Evolutionary conservation across 2,888 invertebrate species (phyloP), one percentile per base, ranked within the genome.

Genomic region (Spisula subtruncata): DNA sequence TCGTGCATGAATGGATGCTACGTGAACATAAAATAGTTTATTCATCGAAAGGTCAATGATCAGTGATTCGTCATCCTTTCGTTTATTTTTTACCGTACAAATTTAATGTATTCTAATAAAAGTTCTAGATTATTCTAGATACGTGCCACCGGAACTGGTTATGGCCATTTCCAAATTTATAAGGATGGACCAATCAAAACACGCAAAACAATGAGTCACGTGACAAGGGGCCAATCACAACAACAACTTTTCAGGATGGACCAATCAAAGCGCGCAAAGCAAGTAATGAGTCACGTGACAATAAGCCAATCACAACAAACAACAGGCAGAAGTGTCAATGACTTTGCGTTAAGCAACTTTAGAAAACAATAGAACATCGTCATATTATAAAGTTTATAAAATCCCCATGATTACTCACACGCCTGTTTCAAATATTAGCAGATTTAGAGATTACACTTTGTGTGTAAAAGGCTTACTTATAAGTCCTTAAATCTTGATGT

Each of bases 281-380:
- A 66, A 75, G 35, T 25, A 66, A 75, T 75, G 14, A 75, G 75
- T 75, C 75, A 75, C 75, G 35, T 75, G 75, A 32, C 35, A n/a
- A 35, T 35, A 14, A 75, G 16, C 41, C 41, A 41, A 41, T 41
- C 41, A 41, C 1, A 75, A 32, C 16, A 29, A 18, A 25, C 29
- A 75, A 35, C 75, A 75, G 41, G 35, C 18, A 75, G 75, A 35
- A 75, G 32, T 32, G 35, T 75, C 18, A 35, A 25, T 66, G 60
- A 32, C 8, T 71, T 32, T 60, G n/a, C 32, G 75, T 32, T n/a
- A n/a, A n/a, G n/a, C n/a, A n/a, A n/a, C n/a, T n/a, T 32, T 66
- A 25, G 25, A 66, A 66, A 18, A 35, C 14, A 35, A 35, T 16
- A 16, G 32, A 14, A 20, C 75, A 32, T 35, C 18, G 32, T 35